Percentiles rank a stretch among this genome's conserved stretches.
phyloP scores from a whole-genome alignment of 2,797 vertebrate species.

The Coreius guichenoti region DNA sequence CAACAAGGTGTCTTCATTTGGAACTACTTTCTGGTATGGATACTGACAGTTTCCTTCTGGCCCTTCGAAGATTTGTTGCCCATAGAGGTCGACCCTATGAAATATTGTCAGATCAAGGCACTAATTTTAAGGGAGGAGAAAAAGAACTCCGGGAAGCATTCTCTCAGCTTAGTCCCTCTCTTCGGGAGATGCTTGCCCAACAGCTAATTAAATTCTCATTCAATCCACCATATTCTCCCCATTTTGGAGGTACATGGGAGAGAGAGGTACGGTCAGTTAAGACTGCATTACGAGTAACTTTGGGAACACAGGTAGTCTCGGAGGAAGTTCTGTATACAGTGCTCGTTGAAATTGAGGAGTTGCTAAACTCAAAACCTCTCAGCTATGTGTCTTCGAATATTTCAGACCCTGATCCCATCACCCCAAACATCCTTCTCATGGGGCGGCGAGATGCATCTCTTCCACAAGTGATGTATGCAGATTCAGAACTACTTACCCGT shows the following conservation, averaged over 20 bases:
- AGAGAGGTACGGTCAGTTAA: not conserved
- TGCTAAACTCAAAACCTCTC: not conserved
- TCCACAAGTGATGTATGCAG: not conserved
- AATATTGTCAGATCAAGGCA: not conserved
- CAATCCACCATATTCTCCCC: not conserved
- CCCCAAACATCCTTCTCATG: not conserved
- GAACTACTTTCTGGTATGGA: no score
- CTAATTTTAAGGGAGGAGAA: not conserved
- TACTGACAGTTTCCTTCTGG: not conserved
- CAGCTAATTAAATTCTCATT: not conserved
- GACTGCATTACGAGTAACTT: not conserved
- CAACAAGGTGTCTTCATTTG: not conserved
- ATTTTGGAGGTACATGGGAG: not conserved
- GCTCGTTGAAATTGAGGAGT: not conserved
- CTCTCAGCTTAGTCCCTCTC: not conserved
- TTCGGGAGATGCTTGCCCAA: not conserved
- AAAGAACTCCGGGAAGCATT: not conserved
- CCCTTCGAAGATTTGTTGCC: not conserved
- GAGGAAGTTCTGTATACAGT: not conserved
- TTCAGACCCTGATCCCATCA: not conserved
- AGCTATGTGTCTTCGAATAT: not conserved
- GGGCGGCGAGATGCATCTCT: not conserved
- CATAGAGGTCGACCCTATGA: not conserved
- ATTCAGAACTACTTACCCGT: not conserved
- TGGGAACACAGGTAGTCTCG: not conserved